Percentiles rank a stretch among this genome's conserved stretches.
Conservation (phyloP, 2,888 invertebrate genomes). For the Fragum fragum region DNA sequence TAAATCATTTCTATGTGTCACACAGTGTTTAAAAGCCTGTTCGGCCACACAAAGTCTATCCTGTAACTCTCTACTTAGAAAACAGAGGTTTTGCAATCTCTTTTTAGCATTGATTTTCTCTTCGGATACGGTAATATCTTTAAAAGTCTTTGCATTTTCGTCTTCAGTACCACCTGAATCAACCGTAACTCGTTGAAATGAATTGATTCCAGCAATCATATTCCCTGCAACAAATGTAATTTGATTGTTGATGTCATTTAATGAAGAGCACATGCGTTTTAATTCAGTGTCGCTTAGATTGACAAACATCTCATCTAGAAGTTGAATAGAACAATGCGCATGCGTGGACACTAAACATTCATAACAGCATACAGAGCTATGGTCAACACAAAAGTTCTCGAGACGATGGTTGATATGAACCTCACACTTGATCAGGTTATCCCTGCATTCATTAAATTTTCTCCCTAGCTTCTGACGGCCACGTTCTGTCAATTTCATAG, state of each 20-base stretch:
- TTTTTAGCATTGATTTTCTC: neutral
- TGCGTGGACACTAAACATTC: slow-evolving; percentile 28
- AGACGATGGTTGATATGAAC: slow-evolving; percentile 15
- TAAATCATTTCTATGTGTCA: neutral
- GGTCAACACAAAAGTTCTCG: slow-evolving; percentile 36
- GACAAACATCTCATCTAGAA: slow-evolving; percentile 35
- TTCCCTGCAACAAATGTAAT: neutral
- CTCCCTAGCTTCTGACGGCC: neutral
- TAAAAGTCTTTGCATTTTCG: no score
- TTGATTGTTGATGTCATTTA: neutral
- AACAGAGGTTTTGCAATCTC: neutral
- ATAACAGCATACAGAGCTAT: slow-evolving; percentile 36
- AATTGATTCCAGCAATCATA: no score
- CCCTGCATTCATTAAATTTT: neutral
- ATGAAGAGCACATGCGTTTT: neutral
- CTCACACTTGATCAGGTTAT: neutral
- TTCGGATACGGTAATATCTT: neutral
- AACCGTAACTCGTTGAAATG: no score
- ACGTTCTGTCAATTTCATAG: neutral
- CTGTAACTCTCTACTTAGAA: neutral
- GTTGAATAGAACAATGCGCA: slow-evolving; percentile 30
- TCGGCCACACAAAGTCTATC: neutral
- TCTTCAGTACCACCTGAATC: no score
- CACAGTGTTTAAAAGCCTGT: slow-evolving; percentile 1
- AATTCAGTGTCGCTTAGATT: neutral